Evolutionary conservation across 2,888 invertebrate species (phyloP).

Genomic region (Drosophila quinaria): DNA sequence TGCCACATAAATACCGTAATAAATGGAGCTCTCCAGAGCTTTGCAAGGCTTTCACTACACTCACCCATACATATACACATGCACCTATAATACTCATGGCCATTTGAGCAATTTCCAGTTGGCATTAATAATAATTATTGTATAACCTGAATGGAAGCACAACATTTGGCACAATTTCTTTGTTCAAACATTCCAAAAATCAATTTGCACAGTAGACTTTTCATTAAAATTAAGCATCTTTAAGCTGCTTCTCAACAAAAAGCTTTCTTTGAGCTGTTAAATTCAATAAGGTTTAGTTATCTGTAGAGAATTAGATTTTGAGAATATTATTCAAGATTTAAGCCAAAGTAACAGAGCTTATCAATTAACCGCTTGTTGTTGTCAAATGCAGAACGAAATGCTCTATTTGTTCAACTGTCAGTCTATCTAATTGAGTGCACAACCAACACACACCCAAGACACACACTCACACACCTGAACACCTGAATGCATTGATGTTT

Average conservation of each 20-base stretch:
- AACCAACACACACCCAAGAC: conserved; percentile 17
- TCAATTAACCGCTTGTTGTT: conserved; percentile 58
- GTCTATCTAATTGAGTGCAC: conserved; percentile 66
- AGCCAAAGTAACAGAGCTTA: conserved; percentile 22
- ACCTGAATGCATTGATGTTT: conserved; percentile 37
- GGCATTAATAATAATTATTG: conserved; percentile 72
- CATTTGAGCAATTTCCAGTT: conserved; percentile 63
- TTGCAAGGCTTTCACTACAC: conserved; percentile 45
- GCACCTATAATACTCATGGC: conserved; percentile 2
- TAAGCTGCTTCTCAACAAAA: background rate
- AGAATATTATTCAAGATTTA: conserved; percentile 2
- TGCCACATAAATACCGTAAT: conserved; percentile 75
- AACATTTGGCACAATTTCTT: conserved; percentile 45
- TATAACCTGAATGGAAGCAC: conserved; percentile 42
- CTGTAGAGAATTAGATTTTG: background rate
- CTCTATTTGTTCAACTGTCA: conserved; percentile 57
- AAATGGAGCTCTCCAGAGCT: conserved; percentile 71
- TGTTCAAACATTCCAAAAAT: conserved; percentile 21
- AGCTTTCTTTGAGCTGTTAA: background rate
- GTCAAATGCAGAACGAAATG: conserved; percentile 52
- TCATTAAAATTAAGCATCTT: background rate
- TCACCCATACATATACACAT: conserved; percentile 8
- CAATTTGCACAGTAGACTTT: background rate
- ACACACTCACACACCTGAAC: conserved; percentile 30
- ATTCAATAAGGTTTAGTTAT: background rate